Evolutionary conservation across 2,113 vertebrate species (phyloP).

Genomic region (Boleophthalmus pectinirostris): DNA sequence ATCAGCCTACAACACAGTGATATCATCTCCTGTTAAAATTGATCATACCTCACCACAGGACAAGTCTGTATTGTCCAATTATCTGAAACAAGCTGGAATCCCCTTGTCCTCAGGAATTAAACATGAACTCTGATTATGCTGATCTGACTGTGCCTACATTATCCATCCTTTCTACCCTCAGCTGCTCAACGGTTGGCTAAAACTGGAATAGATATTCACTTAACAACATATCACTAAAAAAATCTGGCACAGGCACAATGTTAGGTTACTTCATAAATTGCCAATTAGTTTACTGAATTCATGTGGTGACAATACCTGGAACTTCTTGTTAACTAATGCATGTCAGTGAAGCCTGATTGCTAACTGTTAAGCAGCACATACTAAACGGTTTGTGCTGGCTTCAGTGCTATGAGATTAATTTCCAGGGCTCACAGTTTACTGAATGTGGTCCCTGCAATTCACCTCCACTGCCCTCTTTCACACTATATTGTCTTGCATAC

Average conservation of each 20-base stretch:
- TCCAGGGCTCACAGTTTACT: too few relatives aligned
- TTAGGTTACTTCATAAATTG: neutral
- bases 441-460: neutral
- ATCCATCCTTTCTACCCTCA: neutral
- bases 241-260: neutral
- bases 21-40: conserved; percentile 36
- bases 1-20: conserved; percentile 54
- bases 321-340: neutral
- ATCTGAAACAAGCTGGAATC: conserved; percentile 60
- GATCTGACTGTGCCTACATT: neutral
- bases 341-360: too few relatives aligned
- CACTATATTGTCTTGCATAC: neutral
- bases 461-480: neutral
- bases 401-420: too few relatives aligned
- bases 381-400: too few relatives aligned
- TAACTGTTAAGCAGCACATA: too few relatives aligned
- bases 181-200: neutral
- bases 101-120: conserved; percentile 75
- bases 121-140: conserved; percentile 76
- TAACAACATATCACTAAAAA: neutral
- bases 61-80: conserved; percentile 49
- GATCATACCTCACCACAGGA: neutral
- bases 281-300: too few relatives aligned
- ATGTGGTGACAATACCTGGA: neutral
- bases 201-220: neutral